Percentiles rank a stretch among this genome's conserved stretches.
These are phyloP conservation scores for Acanthoscelides obtectus DNA, from an alignment of 2,888 invertebrate species.

Conservation along the genomic window DNA sequence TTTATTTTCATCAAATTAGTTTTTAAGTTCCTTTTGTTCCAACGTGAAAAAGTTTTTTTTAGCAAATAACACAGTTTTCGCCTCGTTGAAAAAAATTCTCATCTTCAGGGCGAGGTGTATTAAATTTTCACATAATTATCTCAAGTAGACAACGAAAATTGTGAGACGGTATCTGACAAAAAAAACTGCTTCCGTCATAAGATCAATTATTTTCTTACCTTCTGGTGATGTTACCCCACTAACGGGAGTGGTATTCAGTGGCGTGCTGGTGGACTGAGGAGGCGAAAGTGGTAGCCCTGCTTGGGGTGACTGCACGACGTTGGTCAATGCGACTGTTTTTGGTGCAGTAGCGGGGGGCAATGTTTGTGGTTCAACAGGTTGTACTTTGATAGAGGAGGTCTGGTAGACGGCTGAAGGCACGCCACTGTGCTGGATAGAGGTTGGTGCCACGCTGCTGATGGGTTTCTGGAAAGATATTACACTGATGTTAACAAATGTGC, in stretches of 20 bases:
- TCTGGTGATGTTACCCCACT: not conserved
- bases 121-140: too few species aligned
- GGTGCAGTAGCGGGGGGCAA: constrained; percentile 48
- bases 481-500: too few species aligned
- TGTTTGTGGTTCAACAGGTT: constrained; percentile 75
- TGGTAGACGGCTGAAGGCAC: constrained; percentile 75
- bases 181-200: too few species aligned
- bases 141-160: too few species aligned
- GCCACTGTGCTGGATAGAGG: constrained; percentile 63
- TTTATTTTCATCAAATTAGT: too few species aligned
- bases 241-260: constrained; percentile 51
- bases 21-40: too few species aligned
- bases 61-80: too few species aligned
- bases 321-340: constrained; percentile 12
- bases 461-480: constrained; percentile 59
- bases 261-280: constrained; percentile 59
- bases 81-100: too few species aligned
- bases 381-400: constrained; percentile 75
- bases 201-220: not conserved
- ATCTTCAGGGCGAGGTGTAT: too few species aligned
- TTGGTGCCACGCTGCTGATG: constrained; percentile 81
- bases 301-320: constrained; percentile 31
- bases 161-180: too few species aligned
- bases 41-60: too few species aligned
- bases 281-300: constrained; percentile 47